These are phyloP conservation scores for Siderastrea radians DNA, from an alignment of 92 coral and sea anemone genomes.

Conservation along the genomic window DNA sequence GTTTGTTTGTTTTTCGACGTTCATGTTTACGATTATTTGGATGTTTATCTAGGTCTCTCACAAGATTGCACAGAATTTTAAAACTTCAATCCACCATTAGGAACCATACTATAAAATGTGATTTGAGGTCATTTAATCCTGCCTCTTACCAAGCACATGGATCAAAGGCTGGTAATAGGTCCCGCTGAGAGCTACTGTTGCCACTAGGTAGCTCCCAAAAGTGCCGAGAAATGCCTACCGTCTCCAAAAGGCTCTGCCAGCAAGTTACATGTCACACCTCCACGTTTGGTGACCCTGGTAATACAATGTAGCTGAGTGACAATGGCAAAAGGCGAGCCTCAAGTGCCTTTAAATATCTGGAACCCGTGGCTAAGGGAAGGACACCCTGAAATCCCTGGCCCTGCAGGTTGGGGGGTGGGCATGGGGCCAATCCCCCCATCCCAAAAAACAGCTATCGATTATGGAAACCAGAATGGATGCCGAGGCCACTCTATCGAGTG, in stretches of 20 bases:
- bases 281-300: constrained; percentile 11
- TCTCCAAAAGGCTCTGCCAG: constrained; percentile 35
- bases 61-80: too few relatives aligned
- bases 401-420: constrained; percentile 24
- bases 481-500: too few relatives aligned
- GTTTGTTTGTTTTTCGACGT: too few relatives aligned
- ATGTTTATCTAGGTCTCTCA: too few relatives aligned
- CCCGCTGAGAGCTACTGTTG: too few relatives aligned
- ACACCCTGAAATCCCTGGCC: neutral
- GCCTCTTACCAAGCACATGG: too few relatives aligned
- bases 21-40: too few relatives aligned
- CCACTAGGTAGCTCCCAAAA: neutral
- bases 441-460: neutral
- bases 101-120: too few relatives aligned
- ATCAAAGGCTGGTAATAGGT: too few relatives aligned
- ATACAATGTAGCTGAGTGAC: constrained; percentile 17
- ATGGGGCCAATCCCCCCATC: constrained; percentile 4
- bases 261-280: constrained; percentile 24
- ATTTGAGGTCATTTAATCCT: too few relatives aligned
- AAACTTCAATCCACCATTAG: too few relatives aligned
- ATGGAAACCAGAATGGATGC: neutral
- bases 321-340: constrained; percentile 8
- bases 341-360: constrained; percentile 26
- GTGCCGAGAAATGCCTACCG: constrained; percentile 12
- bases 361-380: constrained; percentile 18